A percentile compares a stretch with the other conserved stretches of the same genome.
These are phyloP conservation scores for Polydrusus tereticollis DNA, from an alignment of 2,888 invertebrate species.

Conservation along the genomic window DNA sequence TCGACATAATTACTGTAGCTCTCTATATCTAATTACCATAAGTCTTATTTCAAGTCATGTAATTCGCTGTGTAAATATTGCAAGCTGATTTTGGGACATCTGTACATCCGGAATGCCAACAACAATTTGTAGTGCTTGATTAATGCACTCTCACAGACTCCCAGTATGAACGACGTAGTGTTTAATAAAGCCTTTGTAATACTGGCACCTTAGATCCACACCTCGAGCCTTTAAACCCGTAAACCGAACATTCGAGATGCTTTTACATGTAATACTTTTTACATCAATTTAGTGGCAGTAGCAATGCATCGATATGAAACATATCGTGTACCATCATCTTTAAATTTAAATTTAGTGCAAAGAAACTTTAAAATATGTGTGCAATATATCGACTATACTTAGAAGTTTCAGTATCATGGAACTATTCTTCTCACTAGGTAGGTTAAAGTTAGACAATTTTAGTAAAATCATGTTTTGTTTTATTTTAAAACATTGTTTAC, in stretches of 20 bases:
- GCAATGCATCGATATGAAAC: too few relatives aligned
- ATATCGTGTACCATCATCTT: too few relatives aligned
- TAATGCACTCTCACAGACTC: slow-evolving; percentile 22
- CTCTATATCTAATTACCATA: too few relatives aligned
- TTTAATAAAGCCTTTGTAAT: slow-evolving; percentile 27
- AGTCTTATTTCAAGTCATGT: too few relatives aligned
- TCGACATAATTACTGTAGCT: too few relatives aligned
- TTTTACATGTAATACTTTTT: too few relatives aligned
- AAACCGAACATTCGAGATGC: background rate
- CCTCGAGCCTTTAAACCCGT: background rate
- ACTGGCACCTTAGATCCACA: slow-evolving; percentile 30
- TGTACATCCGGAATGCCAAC: background rate
- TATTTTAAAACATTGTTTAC: background rate
- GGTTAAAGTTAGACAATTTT: slow-evolving; percentile 6
- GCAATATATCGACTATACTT: background rate
- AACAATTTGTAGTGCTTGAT: slow-evolving; percentile 11
- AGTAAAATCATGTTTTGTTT: slow-evolving; percentile 4
- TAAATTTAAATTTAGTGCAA: slow-evolving; percentile 9
- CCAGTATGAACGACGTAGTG: slow-evolving; percentile 19
- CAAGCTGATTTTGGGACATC: too few relatives aligned
- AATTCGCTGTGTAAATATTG: background rate
- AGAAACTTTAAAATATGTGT: slow-evolving; percentile 4
- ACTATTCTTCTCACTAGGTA: slow-evolving; percentile 12
- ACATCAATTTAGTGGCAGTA: too few relatives aligned
- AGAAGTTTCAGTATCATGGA: background rate